These are phyloP conservation scores for Maniola hyperantus DNA, from an alignment of 2,888 invertebrate genomes.

Conservation along the genomic window DNA sequence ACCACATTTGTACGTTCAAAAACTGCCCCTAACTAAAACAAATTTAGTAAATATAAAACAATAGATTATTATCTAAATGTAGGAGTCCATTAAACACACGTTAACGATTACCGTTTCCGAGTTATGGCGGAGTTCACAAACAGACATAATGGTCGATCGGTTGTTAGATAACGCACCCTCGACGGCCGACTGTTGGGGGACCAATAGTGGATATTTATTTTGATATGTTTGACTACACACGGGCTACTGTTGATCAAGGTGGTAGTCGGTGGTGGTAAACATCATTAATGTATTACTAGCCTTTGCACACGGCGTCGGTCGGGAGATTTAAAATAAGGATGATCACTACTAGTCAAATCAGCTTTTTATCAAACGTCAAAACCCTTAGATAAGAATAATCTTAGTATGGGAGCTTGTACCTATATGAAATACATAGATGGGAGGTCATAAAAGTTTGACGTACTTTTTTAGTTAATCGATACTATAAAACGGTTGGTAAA, in stretches of 20 bases:
- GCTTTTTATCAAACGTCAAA: too few species aligned
- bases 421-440: too few species aligned
- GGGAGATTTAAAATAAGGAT: too few species aligned
- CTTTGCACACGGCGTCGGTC: too few species aligned
- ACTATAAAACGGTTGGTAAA: too few species aligned
- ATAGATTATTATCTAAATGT: constrained; percentile 38
- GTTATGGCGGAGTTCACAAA: constrained; percentile 27
- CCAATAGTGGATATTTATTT: constrained; percentile 10
- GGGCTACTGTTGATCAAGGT: not conserved
- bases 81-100: constrained; percentile 36
- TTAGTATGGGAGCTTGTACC: too few species aligned
- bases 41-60: constrained; percentile 33
- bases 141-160: constrained; percentile 34
- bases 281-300: not conserved
- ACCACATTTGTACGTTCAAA: constrained; percentile 11
- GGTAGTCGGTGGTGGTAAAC: not conserved
- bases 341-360: too few species aligned
- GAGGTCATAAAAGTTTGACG: too few species aligned
- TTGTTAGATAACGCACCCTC: constrained; percentile 26
- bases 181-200: constrained; percentile 1
- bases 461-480: too few species aligned
- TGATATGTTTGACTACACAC: constrained; percentile 4
- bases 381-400: too few species aligned
- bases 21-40: constrained; percentile 13
- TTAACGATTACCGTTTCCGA: constrained; percentile 29